Evolutionary conservation across 1,140 invertebrate genomes (phyloP).

Genomic region (Whitmania pigra): DNA sequence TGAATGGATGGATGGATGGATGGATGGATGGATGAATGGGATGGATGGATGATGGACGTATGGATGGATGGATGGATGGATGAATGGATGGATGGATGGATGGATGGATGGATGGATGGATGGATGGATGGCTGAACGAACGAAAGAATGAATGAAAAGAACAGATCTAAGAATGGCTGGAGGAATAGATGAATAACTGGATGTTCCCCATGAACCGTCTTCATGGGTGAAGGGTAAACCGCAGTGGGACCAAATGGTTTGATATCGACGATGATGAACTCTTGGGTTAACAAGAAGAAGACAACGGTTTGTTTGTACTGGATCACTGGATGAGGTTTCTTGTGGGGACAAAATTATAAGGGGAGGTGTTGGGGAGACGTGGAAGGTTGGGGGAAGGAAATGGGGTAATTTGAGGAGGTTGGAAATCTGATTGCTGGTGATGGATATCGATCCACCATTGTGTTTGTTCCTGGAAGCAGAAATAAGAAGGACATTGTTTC

Average conservation of each 20-base stretch:
- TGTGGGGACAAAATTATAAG: not conserved
- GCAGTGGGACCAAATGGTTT: too few relatives aligned
- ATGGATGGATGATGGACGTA: not conserved
- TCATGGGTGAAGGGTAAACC: too few relatives aligned
- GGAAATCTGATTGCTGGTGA: too few relatives aligned
- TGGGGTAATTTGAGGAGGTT: too few relatives aligned
- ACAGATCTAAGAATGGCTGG: not conserved
- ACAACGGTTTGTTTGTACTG: too few relatives aligned
- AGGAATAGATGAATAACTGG: not conserved
- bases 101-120: not conserved
- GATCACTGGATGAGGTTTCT: too few relatives aligned
- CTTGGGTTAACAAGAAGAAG: too few relatives aligned
- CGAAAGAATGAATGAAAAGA: not conserved
- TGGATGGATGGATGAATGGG: slow-evolving; percentile 7
- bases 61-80: not conserved
- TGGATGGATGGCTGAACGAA: not conserved
- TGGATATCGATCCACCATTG: too few relatives aligned
- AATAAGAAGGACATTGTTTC: too few relatives aligned
- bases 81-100: not conserved
- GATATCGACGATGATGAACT: too few relatives aligned
- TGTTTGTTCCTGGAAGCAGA: too few relatives aligned
- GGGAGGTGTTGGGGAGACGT: not conserved
- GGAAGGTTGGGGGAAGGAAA: too few relatives aligned
- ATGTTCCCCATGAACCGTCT: not conserved
- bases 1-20: not conserved